A percentile compares a stretch with the other conserved stretches of the same genome.
Conservation (phyloP, 2,797 vertebrate genomes). For the Heterohyrax brucei region DNA sequence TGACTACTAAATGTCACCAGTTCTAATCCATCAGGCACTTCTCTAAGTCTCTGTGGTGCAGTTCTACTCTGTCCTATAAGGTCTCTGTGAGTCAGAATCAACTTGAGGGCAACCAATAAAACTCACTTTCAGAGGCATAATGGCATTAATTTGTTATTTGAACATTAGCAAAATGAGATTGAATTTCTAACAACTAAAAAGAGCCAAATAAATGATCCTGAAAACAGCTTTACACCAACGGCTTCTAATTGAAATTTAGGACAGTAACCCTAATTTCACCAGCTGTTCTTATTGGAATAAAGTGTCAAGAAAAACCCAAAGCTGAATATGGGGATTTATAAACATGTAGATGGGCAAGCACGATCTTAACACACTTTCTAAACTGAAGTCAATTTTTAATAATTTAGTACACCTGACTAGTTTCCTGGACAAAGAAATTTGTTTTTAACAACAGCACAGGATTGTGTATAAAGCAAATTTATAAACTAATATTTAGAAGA, state of each 20-base stretch:
- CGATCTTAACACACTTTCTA: constrained; percentile 58
- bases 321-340: constrained; percentile 53
- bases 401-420: not conserved
- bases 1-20: no score
- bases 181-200: constrained; percentile 66
- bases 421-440: not conserved
- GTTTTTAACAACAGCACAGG: not conserved
- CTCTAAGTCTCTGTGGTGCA: no score
- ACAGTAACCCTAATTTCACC: constrained; percentile 74
- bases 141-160: not conserved
- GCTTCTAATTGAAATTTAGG: constrained; percentile 83
- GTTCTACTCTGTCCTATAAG: no score
- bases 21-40: no score
- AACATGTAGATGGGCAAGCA: constrained; percentile 69
- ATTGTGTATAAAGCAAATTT: not conserved
- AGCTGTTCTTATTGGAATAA: constrained; percentile 79
- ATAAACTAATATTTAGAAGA: constrained; percentile 25
- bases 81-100: no score
- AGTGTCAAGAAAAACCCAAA: constrained; percentile 70
- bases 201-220: constrained; percentile 83
- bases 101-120: not conserved
- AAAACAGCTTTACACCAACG: constrained; percentile 81
- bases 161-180: constrained; percentile 63
- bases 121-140: not conserved
- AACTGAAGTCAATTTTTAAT: not conserved